Percentiles rank a stretch among this genome's conserved stretches.
These are phyloP conservation scores for Microplitis mediator DNA, from an alignment of 1,140 invertebrate species.

Conservation along the genomic window DNA sequence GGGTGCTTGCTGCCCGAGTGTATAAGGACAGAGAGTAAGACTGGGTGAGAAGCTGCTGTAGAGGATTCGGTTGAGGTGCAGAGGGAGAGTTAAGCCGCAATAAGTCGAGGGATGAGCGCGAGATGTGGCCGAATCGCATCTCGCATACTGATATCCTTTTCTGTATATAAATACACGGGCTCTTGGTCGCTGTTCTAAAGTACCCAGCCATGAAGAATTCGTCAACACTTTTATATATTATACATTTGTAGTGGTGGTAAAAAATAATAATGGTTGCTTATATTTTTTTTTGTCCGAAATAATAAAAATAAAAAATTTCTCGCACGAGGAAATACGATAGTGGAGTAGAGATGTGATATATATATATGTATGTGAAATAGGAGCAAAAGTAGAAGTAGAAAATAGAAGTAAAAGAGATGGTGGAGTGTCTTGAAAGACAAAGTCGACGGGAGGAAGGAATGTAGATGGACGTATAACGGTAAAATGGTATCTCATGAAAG, in stretches of 20 bases:
- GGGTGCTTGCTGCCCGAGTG: neutral
- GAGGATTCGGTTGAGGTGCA: constrained; percentile 41
- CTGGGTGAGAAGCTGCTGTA: constrained; percentile 28
- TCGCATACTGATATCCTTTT: constrained; percentile 61
- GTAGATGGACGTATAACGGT: constrained; percentile 19
- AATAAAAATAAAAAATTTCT: neutral
- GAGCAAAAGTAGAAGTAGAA: neutral
- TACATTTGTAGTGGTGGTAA: too few species aligned
- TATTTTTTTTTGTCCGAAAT: too few species aligned
- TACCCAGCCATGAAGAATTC: too few species aligned
- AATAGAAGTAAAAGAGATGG: neutral
- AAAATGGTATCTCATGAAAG: constrained; percentile 27
- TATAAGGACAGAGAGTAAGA: constrained; percentile 16
- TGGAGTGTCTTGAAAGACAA: constrained; percentile 6
- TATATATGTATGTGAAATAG: neutral
- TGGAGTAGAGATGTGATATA: neutral
- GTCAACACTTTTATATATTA: too few species aligned
- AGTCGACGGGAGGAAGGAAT: constrained; percentile 16
- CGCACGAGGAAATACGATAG: neutral
- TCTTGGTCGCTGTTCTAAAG: neutral
- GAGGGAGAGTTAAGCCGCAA: constrained; percentile 59
- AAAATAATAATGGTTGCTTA: too few species aligned
- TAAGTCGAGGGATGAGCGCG: constrained; percentile 62
- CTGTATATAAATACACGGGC: neutral
- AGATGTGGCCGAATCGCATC: constrained; percentile 62